Conservation (phyloP, 2,888 invertebrate genomes). For the Brenthis ino region DNA sequence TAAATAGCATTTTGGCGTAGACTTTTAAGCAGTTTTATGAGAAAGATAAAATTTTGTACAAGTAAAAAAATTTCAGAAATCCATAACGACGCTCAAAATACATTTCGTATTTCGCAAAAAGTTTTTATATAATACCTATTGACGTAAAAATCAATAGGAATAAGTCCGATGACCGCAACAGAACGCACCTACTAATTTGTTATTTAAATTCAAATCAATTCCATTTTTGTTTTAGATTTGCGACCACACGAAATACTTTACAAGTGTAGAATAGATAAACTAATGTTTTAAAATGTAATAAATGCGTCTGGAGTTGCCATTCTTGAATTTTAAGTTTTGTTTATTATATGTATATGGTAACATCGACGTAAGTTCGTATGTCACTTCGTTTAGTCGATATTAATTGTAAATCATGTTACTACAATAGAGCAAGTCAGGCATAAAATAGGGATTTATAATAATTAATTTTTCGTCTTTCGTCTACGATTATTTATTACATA, state of each 20-base stretch:
- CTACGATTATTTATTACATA: neutral
- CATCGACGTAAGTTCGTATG: no score
- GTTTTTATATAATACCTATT: conserved; percentile 39
- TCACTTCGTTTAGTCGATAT: no score
- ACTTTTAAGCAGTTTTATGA: no score
- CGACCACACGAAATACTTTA: conserved; percentile 44
- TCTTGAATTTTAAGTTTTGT: neutral
- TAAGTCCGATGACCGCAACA: conserved; percentile 63
- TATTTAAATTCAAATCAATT: conserved; percentile 73
- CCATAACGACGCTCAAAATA: neutral
- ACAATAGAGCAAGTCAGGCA: neutral
- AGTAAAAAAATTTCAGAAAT: no score
- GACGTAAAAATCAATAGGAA: conserved; percentile 64
- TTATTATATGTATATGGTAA: no score
- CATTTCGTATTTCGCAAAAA: conserved; percentile 12
- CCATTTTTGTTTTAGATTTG: conserved; percentile 70
- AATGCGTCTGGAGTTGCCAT: neutral
- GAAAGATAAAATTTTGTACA: no score
- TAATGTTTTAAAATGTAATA: conserved; percentile 5
- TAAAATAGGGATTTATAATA: neutral
- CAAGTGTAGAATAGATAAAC: conserved; percentile 25
- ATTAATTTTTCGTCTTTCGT: neutral
- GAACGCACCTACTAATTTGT: conserved; percentile 73
- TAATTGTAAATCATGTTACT: no score
- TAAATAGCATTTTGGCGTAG: no score